These are phyloP conservation scores for Trachelus iudaicus DNA, from an alignment of 2,888 invertebrate species.

Conservation along the genomic window DNA sequence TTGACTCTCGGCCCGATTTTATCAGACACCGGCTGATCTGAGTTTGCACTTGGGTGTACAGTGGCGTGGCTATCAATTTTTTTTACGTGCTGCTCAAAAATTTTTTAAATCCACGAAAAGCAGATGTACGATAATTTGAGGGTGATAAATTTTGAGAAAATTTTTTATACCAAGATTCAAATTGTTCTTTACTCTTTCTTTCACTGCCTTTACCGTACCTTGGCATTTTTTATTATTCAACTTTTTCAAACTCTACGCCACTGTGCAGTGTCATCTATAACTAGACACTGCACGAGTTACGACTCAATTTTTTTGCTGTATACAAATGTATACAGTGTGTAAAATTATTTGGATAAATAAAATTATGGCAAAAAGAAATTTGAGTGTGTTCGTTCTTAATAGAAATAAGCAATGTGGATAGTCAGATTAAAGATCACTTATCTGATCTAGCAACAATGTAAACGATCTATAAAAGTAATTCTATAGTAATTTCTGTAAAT, in stretches of 20 bases:
- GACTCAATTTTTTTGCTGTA: constrained; percentile 11
- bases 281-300: constrained; percentile 42
- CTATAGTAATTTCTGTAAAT: background rate
- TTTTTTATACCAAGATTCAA: accelerated
- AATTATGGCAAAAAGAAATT: too few species aligned
- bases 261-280: constrained; percentile 49
- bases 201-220: background rate
- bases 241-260: constrained; percentile 33
- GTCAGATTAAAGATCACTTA: background rate
- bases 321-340: background rate
- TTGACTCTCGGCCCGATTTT: background rate
- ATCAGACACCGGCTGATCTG: constrained; percentile 38
- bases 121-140: accelerated
- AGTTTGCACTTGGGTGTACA: constrained; percentile 47
- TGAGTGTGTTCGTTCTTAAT: too few species aligned
- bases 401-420: too few species aligned
- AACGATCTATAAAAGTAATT: background rate
- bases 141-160: background rate
- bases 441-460: background rate
- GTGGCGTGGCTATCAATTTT: constrained; percentile 35
- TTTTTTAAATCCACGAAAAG: background rate
- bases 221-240: background rate
- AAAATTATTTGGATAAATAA: background rate
- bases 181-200: background rate
- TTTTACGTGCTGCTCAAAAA: background rate